Conservation (phyloP, 1,140 invertebrate genomes). For the Apis mellifera region DNA sequence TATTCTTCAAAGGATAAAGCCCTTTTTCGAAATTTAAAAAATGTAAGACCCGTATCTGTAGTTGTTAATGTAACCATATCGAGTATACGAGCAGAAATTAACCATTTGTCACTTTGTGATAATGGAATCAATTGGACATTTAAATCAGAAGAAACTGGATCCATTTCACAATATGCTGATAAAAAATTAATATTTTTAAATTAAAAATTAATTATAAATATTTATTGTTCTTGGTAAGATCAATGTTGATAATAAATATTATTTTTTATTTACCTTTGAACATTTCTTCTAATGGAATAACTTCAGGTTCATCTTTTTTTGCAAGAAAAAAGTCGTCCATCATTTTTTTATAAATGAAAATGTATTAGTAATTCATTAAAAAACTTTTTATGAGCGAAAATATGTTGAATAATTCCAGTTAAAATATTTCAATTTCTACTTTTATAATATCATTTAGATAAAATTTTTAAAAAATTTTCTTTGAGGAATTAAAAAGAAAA, state of each 20-base stretch:
- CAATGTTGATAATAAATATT: background rate
- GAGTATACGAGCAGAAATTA: conserved; percentile 85
- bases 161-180: conserved; percentile 67
- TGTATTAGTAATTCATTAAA: no score
- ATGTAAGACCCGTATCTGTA: conserved; percentile 83
- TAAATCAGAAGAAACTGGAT: conserved; percentile 57
- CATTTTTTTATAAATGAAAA: background rate
- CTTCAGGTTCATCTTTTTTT: conserved; percentile 32
- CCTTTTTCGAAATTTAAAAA: conserved; percentile 84
- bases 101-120: conserved; percentile 85
- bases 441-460: background rate
- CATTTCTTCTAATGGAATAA: conserved; percentile 64
- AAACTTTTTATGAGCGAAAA: no score
- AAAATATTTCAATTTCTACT: background rate
- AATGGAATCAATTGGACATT: conserved; percentile 72
- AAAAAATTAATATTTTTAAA: background rate
- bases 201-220: background rate
- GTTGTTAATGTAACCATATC: conserved; percentile 84
- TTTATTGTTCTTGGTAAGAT: background rate
- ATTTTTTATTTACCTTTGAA: conserved; percentile 61
- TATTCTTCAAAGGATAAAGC: conserved; percentile 68
- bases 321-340: background rate
- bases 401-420: background rate
- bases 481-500: background rate
- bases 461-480: background rate